phyloP scores from a whole-genome alignment of 2,113 vertebrate genomes.

The Phoenicopterus ruber region DNA sequence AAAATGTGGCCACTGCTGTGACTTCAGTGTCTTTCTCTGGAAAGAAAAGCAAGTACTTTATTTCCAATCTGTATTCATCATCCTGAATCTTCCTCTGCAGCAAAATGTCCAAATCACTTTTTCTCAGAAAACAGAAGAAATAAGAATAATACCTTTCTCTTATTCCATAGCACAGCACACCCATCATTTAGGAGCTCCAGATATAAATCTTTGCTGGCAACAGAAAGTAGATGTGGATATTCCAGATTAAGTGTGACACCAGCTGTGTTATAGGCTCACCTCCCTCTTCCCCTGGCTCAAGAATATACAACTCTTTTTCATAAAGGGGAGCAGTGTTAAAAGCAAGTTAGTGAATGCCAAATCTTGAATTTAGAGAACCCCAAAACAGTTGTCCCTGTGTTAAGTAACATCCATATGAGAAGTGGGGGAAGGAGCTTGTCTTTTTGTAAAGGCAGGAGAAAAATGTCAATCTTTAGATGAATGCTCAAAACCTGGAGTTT shows the following conservation, averaged over 20 bases:
- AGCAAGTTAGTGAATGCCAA: background rate
- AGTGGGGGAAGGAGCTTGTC: background rate
- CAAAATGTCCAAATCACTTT: background rate
- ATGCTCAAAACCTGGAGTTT: background rate
- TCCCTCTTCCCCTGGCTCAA: background rate
- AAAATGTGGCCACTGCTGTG: background rate
- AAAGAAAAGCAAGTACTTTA: background rate
- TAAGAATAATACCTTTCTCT: background rate
- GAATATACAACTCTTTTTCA: background rate
- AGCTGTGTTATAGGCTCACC: rapidly evolving
- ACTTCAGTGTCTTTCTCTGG: background rate
- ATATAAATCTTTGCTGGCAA: background rate
- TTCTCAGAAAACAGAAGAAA: background rate
- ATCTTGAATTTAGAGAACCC: background rate
- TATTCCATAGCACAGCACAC: background rate
- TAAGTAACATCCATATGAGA: background rate
- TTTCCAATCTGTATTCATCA: background rate
- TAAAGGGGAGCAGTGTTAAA: background rate
- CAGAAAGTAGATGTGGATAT: background rate
- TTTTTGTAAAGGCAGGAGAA: background rate
- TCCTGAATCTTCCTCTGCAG: background rate
- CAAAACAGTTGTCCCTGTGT: background rate
- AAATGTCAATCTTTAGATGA: background rate
- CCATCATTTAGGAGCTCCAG: background rate
- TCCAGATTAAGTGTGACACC: background rate